Conservation (phyloP, 2,888 invertebrate species). For the Cataglyphis altisquamis region DNA sequence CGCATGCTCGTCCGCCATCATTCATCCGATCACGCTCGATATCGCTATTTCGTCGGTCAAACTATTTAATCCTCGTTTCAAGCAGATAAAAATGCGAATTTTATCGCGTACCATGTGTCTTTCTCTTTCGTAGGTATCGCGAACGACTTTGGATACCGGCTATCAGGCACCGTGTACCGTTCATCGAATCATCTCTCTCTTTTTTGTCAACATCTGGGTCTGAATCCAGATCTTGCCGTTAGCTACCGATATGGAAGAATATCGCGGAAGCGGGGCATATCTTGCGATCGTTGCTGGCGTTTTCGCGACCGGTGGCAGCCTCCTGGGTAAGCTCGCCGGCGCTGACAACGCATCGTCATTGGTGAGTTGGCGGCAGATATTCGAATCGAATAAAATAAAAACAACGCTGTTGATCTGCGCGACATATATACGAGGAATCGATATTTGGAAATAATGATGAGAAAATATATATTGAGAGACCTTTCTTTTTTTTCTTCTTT, state of each 20-base stretch:
- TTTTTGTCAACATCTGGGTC: no score
- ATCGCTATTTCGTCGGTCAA: background rate
- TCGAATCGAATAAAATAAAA: conserved; percentile 34
- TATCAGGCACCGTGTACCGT: no score
- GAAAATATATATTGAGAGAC: background rate
- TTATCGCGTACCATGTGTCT: background rate
- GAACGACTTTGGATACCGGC: background rate
- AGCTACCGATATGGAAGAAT: conserved; percentile 31
- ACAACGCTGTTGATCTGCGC: no score
- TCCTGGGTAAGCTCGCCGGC: conserved; percentile 90
- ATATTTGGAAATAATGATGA: background rate
- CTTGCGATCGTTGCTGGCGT: conserved; percentile 88
- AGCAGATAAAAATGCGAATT: conserved; percentile 4
- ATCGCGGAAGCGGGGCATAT: conserved; percentile 56
- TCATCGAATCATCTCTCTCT: background rate
- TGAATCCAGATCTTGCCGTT: background rate
- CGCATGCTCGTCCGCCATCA: conserved; percentile 1
- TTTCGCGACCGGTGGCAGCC: conserved; percentile 89
- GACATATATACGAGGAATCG: background rate
- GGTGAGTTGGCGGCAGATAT: conserved; percentile 74
- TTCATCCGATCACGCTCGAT: conserved; percentile 23
- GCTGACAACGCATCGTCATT: conserved; percentile 57
- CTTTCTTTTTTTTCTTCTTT: no score
- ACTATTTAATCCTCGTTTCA: background rate
- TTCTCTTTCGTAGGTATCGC: background rate